phyloP scores from a whole-genome alignment of 2,113 vertebrate genomes.

The Centropus bengalensis region DNA sequence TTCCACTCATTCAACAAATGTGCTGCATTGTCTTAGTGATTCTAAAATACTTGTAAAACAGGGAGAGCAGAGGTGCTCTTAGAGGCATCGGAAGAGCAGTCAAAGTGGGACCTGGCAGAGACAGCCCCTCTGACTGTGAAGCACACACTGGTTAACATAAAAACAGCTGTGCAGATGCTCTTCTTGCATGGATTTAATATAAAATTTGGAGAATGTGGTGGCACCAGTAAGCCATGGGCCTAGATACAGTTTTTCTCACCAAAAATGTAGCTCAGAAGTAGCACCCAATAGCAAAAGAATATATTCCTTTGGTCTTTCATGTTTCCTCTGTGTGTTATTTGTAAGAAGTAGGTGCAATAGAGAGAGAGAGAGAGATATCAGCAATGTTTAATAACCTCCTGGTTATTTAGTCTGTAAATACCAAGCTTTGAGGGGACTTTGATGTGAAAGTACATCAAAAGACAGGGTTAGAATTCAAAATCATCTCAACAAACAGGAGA shows the following conservation, averaged over 20 bases:
- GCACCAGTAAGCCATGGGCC: not conserved
- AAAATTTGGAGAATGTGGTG: not conserved
- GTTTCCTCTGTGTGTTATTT: constrained; percentile 38
- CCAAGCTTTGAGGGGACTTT: constrained; percentile 48
- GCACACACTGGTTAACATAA: not conserved
- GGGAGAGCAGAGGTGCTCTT: not conserved
- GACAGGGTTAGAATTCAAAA: constrained; percentile 36
- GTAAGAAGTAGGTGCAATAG: constrained; percentile 22
- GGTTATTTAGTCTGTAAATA: constrained; percentile 60
- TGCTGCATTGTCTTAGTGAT: not conserved
- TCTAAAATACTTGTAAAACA: not conserved
- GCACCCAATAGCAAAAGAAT: not conserved
- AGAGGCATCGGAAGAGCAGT: not conserved
- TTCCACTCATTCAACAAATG: not conserved
- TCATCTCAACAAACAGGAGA: constrained; percentile 34
- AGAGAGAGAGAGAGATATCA: constrained; percentile 1
- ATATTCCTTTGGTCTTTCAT: constrained; percentile 30
- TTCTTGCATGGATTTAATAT: not conserved
- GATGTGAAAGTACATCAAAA: constrained; percentile 59
- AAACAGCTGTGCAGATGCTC: not conserved
- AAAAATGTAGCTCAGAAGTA: constrained; percentile 10
- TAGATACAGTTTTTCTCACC: not conserved
- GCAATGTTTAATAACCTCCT: constrained; percentile 53
- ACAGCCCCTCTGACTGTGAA: not conserved
- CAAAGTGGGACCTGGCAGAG: not conserved